Base-by-base conservation (phyloP, 2,113 vertebrate species). In the Trogon melanurus region DNA sequence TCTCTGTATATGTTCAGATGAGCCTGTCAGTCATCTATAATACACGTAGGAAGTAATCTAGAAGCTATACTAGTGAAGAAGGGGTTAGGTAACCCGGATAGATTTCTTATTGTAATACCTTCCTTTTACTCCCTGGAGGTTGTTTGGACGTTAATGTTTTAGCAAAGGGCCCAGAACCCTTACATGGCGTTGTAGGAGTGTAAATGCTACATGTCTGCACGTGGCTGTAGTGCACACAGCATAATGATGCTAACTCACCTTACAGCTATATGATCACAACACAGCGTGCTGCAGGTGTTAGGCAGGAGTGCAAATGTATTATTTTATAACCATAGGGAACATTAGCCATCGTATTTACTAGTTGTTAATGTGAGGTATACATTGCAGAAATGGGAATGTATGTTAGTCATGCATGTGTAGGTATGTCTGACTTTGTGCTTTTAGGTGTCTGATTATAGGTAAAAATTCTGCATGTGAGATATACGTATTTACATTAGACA, bases 401-500 rank as follows among this genome's bases (percentile, higher is more conserved):
- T 30, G 5, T 64, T 75, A 56, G 48, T 36, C 12, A 11, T 54
- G 21, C 26, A 11, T 11, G 8, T 72, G 17, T 53, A 66, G 17
- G 6, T 78, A 41, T 36, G 13, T 30, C 22, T 8, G 27, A n/a
- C 14, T 11, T 13, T 53, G 12, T 51, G 13, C 16, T 65, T 53
- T 6, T 61, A 69, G 20, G 9, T 58, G 10, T 44, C n/a, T 44
- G 16, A 66, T 36, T 67, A 56, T 2, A 82, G 60, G 38, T 60
- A 34, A 72, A 81, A 61, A 6, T 50, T n/a, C 25, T 19, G 3
- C 12, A 5, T 29, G 10, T 45, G 50, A 41, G 61, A 21, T 60
- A 57, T 5, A 3, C 2, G 1, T 34, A 16, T 64, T 38, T 57
- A 69, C 30, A 11, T 2, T n/a, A 5, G 16, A 10, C 3, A 1